Evolutionary conservation across 2,113 vertebrate genomes (phyloP).

Genomic region (Tonatia bakeri): DNA sequence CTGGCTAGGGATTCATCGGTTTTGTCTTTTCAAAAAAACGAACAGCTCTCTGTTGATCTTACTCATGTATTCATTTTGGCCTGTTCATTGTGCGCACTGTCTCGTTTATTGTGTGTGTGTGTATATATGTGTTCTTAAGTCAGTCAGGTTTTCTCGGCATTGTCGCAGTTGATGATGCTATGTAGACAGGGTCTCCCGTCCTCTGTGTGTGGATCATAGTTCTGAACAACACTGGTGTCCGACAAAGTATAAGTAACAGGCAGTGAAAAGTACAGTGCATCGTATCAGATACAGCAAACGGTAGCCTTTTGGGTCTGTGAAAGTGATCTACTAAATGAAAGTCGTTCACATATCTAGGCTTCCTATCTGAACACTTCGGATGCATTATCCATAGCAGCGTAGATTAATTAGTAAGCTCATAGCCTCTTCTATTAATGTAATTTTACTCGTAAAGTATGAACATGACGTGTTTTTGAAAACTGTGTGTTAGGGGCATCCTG

Average conservation of each 20-base stretch:
- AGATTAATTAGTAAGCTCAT: not conserved
- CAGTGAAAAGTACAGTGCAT: not conserved
- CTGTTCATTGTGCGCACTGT: not conserved
- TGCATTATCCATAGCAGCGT: not conserved
- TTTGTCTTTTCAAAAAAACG: not conserved
- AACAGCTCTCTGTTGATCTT: not conserved
- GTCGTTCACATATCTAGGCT: not conserved
- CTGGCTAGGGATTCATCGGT: not conserved
- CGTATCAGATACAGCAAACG: not conserved
- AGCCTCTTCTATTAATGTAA: not conserved
- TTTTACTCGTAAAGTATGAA: not conserved
- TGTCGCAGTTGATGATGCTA: not conserved
- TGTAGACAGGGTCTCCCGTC: not conserved
- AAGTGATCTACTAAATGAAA: not conserved
- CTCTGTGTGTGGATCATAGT: not conserved
- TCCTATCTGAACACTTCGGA: not conserved
- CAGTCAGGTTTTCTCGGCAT: not conserved
- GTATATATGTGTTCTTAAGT: not conserved
- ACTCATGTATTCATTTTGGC: not conserved
- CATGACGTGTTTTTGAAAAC: not conserved
- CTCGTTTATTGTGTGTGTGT: not conserved
- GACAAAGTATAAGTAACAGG: not conserved
- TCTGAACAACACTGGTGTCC: not conserved
- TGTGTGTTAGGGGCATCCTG: not conserved
- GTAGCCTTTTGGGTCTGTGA: not conserved